Base-by-base conservation (phyloP, 2,888 invertebrate species). In the Cerastis rubricosa region DNA sequence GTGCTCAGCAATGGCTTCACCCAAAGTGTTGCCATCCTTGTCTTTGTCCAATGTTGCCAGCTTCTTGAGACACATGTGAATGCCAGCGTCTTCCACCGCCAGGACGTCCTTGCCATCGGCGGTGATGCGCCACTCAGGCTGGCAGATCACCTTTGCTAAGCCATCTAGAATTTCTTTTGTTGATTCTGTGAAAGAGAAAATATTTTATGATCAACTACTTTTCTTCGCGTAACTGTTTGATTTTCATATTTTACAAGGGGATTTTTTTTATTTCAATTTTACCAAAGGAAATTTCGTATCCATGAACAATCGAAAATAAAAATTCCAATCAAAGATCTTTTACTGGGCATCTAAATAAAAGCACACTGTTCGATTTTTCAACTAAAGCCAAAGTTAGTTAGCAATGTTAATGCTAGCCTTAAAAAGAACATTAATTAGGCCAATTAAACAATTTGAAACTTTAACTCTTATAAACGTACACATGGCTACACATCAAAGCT, bases 61-160 rank as follows among this genome's bases (percentile, higher is more conserved):
- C 93, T 98, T 98, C 91, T 98, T 99, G 51, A 98, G 92, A 79
- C 97, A 97, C 97, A 98, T 97, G 93, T 98, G 98, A 78, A 98
- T 95, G 17, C 98, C 98, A 0, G 98, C 95, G 89, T 98, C 97
- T 94, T 98, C 98, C 22, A 98, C 97, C 0, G 98, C 98, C 17
- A 94, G 87, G 12, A 95, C 87, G 35, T 97, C 94, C 67, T 94
- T 93, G 17, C 94, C 95, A 40, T 97, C 95, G 29, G 94, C 92
- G 61, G 92, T 94, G 11, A 98, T 94, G n/a, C 91, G 96, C 97
- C 98, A 98, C 57, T 97, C 96, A 0, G 94, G 82, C 12, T 91
- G 90, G 87, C 96, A 95, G 63, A 97, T 95, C 3, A 91, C 94
- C 73, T 91, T 89, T 0, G 95, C 94, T 61, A 96, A 85, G 0